phyloP scores from a whole-genome alignment of 2,888 invertebrate genomes.

The Morpho helenor region DNA sequence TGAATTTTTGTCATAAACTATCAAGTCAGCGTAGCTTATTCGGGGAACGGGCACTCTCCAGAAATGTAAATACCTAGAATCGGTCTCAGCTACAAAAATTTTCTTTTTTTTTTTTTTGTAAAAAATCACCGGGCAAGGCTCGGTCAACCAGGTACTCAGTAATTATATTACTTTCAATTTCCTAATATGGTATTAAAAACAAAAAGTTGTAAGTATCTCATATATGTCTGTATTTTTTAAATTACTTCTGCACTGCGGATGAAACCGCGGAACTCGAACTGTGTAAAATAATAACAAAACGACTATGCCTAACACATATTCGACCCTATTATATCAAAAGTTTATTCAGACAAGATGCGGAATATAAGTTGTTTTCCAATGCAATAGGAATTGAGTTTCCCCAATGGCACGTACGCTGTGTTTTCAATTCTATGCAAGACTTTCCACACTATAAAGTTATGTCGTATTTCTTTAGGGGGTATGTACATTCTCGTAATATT shows the following conservation, averaged over 20 bases:
- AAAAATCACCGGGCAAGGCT: no score
- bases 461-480: conserved; percentile 11
- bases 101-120: no score
- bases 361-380: conserved; percentile 30
- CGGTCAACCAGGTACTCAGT: no score
- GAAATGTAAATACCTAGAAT: no score
- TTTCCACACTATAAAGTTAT: conserved; percentile 22
- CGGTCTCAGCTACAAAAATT: no score
- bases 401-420: conserved; percentile 25
- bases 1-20: no score
- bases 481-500: conserved; percentile 7
- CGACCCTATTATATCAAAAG: conserved; percentile 16
- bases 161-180: no score
- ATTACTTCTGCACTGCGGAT: no score
- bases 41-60: no score
- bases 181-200: neutral
- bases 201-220: neutral
- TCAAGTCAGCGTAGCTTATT: no score
- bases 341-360: conserved; percentile 20
- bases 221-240: neutral
- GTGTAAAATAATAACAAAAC: no score
- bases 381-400: conserved; percentile 25
- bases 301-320: conserved; percentile 3
- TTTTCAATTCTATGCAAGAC: conserved; percentile 28
- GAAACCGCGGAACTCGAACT: no score